A percentile compares a stretch with the other conserved stretches of the same genome.
Evolutionary conservation across 2,797 vertebrate genomes (phyloP).

Genomic region (Chiloscyllium punctatum): DNA sequence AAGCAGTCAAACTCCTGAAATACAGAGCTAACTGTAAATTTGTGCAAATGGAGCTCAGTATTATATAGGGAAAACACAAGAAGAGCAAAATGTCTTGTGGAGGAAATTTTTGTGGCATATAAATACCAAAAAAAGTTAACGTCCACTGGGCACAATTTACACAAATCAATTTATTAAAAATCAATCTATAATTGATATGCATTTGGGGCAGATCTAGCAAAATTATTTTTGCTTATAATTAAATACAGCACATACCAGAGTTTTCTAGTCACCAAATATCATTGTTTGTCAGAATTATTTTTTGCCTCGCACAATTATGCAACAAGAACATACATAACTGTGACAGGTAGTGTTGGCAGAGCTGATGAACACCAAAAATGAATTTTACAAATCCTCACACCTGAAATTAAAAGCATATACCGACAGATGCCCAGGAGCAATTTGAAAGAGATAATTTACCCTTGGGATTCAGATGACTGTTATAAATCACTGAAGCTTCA

Average conservation of each 20-base stretch:
- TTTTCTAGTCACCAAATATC: neutral
- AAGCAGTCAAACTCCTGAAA: neutral
- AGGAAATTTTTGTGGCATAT: neutral
- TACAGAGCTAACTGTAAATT: neutral
- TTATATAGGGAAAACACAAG: neutral
- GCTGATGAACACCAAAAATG: neutral
- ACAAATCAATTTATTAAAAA: constrained; percentile 21
- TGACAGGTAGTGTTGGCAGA: neutral
- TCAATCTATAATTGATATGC: neutral
- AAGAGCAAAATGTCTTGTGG: neutral
- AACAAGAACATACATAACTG: neutral
- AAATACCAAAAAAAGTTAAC: neutral
- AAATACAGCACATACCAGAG: neutral
- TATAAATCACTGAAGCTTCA: constrained; percentile 30
- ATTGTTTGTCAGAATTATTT: neutral
- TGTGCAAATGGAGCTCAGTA: neutral
- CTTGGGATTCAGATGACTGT: constrained; percentile 13
- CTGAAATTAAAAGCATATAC: constrained; percentile 34
- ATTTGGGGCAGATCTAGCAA: neutral
- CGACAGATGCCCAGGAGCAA: constrained; percentile 27
- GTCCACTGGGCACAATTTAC: neutral
- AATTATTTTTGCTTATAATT: constrained; percentile 21
- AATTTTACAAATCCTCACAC: neutral
- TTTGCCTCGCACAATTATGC: neutral
- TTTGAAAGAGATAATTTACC: neutral